phyloP scores from a whole-genome alignment of 2,888 invertebrate species.

The Tetheella fluctuosa region DNA sequence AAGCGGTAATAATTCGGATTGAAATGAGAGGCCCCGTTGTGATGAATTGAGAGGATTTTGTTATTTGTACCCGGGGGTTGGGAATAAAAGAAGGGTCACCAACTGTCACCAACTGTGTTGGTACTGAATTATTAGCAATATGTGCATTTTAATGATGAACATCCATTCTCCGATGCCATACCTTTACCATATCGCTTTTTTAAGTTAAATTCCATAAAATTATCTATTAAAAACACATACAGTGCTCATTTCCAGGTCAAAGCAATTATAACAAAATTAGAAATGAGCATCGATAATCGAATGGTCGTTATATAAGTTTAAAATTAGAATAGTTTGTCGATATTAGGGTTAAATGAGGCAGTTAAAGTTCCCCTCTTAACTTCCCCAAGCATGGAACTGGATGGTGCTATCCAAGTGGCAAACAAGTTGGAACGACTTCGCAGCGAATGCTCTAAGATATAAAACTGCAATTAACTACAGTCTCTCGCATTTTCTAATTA shows the following conservation, averaged over 20 bases:
- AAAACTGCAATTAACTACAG: constrained; percentile 49
- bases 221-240: constrained; percentile 25
- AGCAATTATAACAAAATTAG: constrained; percentile 19
- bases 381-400: constrained; percentile 16
- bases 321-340: constrained; percentile 44
- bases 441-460: constrained; percentile 35
- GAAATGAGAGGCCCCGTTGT: too few species aligned
- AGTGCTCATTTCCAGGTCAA: constrained; percentile 15
- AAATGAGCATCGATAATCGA: constrained; percentile 35
- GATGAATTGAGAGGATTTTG: too few species aligned
- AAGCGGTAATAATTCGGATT: neutral
- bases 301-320: constrained; percentile 30
- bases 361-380: constrained; percentile 34
- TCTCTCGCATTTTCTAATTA: constrained; percentile 34
- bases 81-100: too few species aligned
- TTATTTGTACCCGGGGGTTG: too few species aligned
- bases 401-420: constrained; percentile 27
- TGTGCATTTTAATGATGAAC: too few species aligned
- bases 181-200: too few species aligned
- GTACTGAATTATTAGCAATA: too few species aligned
- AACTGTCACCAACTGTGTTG: too few species aligned
- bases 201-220: too few species aligned
- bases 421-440: constrained; percentile 46
- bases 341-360: constrained; percentile 41
- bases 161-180: too few species aligned